Conservation (phyloP, 2,888 invertebrate genomes). For the Deilephila porcellus region DNA sequence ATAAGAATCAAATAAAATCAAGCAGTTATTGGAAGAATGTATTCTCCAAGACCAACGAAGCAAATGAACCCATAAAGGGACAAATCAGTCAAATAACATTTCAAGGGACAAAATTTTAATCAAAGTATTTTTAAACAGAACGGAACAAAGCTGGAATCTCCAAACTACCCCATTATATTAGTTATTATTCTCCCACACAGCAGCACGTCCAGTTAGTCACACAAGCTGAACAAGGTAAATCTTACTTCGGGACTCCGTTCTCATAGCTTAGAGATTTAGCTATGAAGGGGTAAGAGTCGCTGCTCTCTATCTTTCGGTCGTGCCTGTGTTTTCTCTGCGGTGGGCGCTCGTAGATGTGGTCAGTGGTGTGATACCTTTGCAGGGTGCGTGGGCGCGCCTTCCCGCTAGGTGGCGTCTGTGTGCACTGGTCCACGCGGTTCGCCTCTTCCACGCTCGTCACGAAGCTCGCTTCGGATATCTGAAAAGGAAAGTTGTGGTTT, state of each 20-base stretch:
- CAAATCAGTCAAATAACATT: too few relatives aligned
- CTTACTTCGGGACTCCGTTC: conserved; percentile 70
- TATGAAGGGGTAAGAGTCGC: conserved; percentile 73
- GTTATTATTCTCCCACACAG: background rate
- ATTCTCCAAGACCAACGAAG: too few relatives aligned
- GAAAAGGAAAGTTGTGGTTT: conserved; percentile 39
- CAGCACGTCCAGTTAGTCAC: conserved; percentile 48
- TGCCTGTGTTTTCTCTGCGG: conserved; percentile 60
- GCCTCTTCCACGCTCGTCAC: conserved; percentile 78
- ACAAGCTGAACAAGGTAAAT: conserved; percentile 39
- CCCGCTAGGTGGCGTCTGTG: conserved; percentile 78
- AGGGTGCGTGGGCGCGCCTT: conserved; percentile 77
- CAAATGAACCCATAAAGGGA: too few relatives aligned
- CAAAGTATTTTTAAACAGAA: background rate
- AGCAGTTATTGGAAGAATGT: too few relatives aligned
- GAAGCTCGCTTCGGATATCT: conserved; percentile 81
- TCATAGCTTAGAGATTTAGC: conserved; percentile 75
- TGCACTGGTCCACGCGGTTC: conserved; percentile 74
- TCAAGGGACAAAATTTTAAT: too few relatives aligned
- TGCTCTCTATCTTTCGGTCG: conserved; percentile 68
- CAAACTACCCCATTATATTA: background rate
- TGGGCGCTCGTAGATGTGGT: conserved; percentile 73
- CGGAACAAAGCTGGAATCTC: background rate
- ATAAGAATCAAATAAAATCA: too few relatives aligned
- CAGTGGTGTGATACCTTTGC: conserved; percentile 83